phyloP scores from a whole-genome alignment of 2,797 vertebrate genomes.

The Serranus cabrilla region DNA sequence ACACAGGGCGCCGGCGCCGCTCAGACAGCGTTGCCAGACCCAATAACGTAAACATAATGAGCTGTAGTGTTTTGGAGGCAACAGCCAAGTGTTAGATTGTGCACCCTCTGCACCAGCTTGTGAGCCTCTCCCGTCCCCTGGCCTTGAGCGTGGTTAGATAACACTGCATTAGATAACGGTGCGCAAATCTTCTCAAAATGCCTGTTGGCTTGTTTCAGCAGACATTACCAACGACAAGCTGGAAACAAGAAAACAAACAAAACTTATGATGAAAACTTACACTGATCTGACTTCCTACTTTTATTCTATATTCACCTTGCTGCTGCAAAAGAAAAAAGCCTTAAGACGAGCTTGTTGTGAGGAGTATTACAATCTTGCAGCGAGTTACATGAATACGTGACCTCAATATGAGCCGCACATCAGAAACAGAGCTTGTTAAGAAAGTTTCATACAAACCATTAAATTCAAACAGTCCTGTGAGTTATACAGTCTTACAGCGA shows the following conservation, averaged over 20 bases:
- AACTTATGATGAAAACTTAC: constrained; percentile 54
- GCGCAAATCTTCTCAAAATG: constrained; percentile 47
- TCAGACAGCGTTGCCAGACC: constrained; percentile 59
- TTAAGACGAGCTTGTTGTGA: constrained; percentile 18
- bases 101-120: constrained; percentile 57
- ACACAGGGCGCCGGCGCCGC: constrained; percentile 25
- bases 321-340: constrained; percentile 12
- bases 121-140: constrained; percentile 36
- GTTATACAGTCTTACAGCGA: constrained; percentile 4
- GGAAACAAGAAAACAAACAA: constrained; percentile 38
- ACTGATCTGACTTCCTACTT: constrained; percentile 39
- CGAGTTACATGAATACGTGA: constrained; percentile 22
- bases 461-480: constrained; percentile 12
- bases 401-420: constrained; percentile 18
- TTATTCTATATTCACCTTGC: constrained; percentile 24
- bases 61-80: constrained; percentile 51
- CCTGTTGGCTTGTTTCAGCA: constrained; percentile 61
- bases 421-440: background rate
- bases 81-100: constrained; percentile 53
- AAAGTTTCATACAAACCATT: constrained; percentile 18
- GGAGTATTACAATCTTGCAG: constrained; percentile 4
- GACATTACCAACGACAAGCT: constrained; percentile 53
- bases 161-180: constrained; percentile 68
- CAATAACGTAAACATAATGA: constrained; percentile 57
- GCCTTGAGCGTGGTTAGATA: constrained; percentile 72